Percentiles rank a stretch among this genome's conserved stretches.
phyloP scores from a whole-genome alignment of 2,797 vertebrate genomes.

The Phrynocephalus vlangalii region DNA sequence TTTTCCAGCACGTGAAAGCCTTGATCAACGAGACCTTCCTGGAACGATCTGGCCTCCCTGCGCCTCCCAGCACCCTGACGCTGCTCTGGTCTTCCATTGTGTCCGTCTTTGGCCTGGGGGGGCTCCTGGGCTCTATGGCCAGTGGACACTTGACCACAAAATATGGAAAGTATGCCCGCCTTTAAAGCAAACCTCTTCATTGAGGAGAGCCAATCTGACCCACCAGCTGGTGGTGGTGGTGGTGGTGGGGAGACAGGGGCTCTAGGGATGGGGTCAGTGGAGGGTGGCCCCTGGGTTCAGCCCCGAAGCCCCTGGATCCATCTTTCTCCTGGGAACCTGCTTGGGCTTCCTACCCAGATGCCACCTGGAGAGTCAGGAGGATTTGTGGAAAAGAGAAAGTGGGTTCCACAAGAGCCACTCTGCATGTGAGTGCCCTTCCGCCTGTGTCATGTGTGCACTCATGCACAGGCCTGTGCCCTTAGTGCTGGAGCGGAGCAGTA shows the following conservation, averaged over 20 bases:
- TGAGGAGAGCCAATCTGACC: not conserved
- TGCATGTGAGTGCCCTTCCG: too few species aligned
- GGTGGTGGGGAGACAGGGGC: accelerated
- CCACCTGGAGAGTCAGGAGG: too few species aligned
- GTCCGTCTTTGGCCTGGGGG: constrained; percentile 89
- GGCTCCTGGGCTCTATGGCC: constrained; percentile 85
- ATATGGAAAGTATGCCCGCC: constrained; percentile 86
- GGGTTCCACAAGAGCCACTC: too few species aligned
- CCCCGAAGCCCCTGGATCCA: too few species aligned
- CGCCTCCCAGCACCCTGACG: constrained; percentile 83
- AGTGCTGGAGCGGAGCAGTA: too few species aligned
- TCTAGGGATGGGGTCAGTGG: too few species aligned
- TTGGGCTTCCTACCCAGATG: too few species aligned
- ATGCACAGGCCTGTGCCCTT: too few species aligned
- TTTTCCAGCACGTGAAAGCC: constrained; percentile 86
- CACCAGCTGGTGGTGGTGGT: not conserved
- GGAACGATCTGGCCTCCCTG: constrained; percentile 80
- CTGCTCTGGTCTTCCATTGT: constrained; percentile 90
- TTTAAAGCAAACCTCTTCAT: not conserved
- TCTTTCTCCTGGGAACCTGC: too few species aligned
- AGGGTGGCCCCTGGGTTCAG: too few species aligned
- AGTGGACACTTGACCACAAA: constrained; percentile 88
- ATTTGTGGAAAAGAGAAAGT: too few species aligned
- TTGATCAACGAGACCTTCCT: constrained; percentile 89
- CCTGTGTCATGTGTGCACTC: too few species aligned